These are phyloP conservation scores for Drosophila koepferae DNA, from an alignment of 2,888 invertebrate genomes.

Conservation along the genomic window DNA sequence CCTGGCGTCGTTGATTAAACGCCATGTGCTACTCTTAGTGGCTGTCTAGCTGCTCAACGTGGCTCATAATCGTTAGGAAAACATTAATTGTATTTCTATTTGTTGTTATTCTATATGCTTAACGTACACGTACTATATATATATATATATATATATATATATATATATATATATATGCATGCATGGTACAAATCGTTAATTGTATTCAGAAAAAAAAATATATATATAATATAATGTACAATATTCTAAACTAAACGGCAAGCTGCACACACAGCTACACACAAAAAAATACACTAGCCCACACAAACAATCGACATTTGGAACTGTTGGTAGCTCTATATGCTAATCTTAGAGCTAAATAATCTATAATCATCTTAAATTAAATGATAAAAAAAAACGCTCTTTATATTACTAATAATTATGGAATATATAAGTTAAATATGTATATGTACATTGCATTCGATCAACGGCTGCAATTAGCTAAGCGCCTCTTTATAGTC, in stretches of 20 bases:
- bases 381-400: constrained; percentile 51
- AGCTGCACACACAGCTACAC: constrained; percentile 19
- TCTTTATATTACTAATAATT: constrained; percentile 79
- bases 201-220: constrained; percentile 35
- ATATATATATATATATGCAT: constrained; percentile 27
- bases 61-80: constrained; percentile 61
- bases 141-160: constrained; percentile 15
- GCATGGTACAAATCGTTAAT: constrained; percentile 34
- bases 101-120: constrained; percentile 73
- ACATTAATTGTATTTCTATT: constrained; percentile 59
- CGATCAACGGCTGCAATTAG: constrained; percentile 57
- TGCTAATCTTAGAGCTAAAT: constrained; percentile 45
- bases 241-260: constrained; percentile 49
- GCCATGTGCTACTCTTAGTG: constrained; percentile 58
- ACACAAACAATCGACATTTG: constrained; percentile 31
- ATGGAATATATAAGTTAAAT: constrained; percentile 66
- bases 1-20: constrained; percentile 93
- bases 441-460: constrained; percentile 55
- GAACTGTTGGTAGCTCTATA: constrained; percentile 50
- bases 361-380: constrained; percentile 52
- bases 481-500: constrained; percentile 61
- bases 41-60: constrained; percentile 38
- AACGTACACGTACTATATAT: constrained; percentile 27
- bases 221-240: constrained; percentile 46
- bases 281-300: constrained; percentile 11